phyloP scores from a whole-genome alignment of 2,888 invertebrate species.

The Lasius platythorax region DNA sequence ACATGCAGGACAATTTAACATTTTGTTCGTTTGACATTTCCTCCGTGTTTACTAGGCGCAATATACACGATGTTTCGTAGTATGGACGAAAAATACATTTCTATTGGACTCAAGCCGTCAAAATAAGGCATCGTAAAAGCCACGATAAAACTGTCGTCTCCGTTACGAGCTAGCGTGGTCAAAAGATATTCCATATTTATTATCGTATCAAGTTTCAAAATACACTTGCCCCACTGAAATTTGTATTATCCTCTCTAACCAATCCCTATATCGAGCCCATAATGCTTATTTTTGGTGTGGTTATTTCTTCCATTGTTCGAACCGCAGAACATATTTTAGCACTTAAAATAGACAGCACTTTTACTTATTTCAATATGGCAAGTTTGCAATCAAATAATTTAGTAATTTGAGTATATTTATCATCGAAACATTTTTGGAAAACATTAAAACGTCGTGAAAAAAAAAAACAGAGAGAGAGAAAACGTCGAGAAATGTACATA shows the following conservation, averaged over 20 bases:
- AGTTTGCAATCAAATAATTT: not conserved
- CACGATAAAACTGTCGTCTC: conserved; percentile 45
- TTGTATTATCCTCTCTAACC: not conserved
- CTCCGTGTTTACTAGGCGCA: not conserved
- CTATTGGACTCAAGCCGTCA: conserved; percentile 7
- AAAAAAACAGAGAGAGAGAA: not conserved
- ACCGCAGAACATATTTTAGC: not conserved
- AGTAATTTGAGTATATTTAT: not conserved
- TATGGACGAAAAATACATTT: conserved; percentile 27
- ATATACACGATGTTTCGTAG: not conserved
- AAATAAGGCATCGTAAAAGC: conserved; percentile 36
- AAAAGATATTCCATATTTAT: conserved; percentile 38
- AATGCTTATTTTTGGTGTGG: conserved; percentile 11
- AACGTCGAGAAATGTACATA: conserved; percentile 8
- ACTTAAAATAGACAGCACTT: not conserved
- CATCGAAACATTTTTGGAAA: not conserved
- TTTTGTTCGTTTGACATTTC: not conserved
- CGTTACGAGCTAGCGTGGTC: not conserved
- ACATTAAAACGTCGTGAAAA: not conserved
- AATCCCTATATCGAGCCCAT: not conserved
- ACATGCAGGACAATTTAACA: not conserved
- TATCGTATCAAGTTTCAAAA: not conserved
- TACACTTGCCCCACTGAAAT: not conserved
- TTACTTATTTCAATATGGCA: not conserved
- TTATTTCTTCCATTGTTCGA: not conserved